Conservation (phyloP, 2,797 vertebrate species). For the Anolis apletophallus region DNA sequence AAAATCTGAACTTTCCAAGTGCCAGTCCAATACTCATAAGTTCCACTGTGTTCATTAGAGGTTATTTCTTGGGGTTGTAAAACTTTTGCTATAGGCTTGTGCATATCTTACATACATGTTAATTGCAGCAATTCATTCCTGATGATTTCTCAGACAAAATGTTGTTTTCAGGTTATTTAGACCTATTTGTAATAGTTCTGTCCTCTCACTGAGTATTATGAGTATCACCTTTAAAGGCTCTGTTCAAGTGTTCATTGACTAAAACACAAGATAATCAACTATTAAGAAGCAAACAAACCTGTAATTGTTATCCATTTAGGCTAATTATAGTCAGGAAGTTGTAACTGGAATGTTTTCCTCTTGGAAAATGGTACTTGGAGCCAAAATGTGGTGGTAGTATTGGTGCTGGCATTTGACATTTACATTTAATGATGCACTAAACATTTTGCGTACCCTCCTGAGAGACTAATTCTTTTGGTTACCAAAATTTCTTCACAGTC, state of each 20-base stretch:
- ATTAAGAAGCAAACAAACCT: not conserved
- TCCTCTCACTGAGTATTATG: not conserved
- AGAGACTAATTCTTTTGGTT: slow-evolving; percentile 20
- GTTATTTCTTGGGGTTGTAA: no score
- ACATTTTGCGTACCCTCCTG: slow-evolving; percentile 11
- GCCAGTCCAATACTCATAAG: no score
- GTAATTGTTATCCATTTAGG: not conserved
- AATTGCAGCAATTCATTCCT: not conserved
- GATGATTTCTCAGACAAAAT: not conserved
- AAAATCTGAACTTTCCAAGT: no score
- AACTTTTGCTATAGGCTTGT: no score
- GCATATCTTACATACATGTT: no score
- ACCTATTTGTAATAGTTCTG: not conserved
- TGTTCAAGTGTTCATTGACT: not conserved
- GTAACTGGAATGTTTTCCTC: not conserved
- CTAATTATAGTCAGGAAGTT: not conserved
- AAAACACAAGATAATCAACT: not conserved
- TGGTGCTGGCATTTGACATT: not conserved
- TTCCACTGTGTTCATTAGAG: no score
- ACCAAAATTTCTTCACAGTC: not conserved
- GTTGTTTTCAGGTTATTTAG: not conserved
- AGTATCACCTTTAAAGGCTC: not conserved
- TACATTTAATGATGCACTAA: slow-evolving; percentile 18
- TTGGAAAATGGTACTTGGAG: not conserved
- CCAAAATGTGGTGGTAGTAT: not conserved